Conservation (phyloP, 37 sponge, comb jelly and placozoan genomes). For the Chondrilla cf. caribensis region DNA sequence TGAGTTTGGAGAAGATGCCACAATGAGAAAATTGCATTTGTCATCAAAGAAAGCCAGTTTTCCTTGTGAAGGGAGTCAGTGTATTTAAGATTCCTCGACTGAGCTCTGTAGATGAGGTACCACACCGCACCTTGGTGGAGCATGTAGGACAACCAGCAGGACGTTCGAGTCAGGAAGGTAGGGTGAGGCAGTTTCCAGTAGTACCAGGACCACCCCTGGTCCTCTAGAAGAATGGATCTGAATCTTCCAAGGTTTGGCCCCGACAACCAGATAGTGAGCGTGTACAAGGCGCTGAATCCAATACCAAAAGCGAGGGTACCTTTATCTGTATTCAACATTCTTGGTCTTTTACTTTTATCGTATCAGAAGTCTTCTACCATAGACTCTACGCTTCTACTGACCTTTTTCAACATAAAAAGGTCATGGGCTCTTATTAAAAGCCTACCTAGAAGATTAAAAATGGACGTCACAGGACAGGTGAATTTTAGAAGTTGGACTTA, state of each 20-base stretch:
- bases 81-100: not conserved
- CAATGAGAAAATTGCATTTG: constrained; percentile 10
- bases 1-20: constrained; percentile 33
- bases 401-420: no score
- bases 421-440: no score
- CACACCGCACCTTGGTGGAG: constrained; percentile 21
- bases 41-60: not conserved
- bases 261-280: not conserved
- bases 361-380: no score
- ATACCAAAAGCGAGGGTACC: not conserved
- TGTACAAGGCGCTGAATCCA: not conserved
- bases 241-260: not conserved
- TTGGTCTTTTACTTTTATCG: no score
- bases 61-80: constrained; percentile 2
- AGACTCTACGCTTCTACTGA: no score
- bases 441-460: no score
- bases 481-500: no score
- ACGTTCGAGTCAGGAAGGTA: constrained; percentile 8
- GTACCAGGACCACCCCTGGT: constrained; percentile 18
- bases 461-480: not conserved
- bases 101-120: constrained; percentile 15
- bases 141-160: constrained; percentile 14
- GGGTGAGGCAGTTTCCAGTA: constrained; percentile 34
- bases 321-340: no score
- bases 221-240: not conserved